Conservation (phyloP, 2,113 vertebrate genomes). For the Tautogolabrus adspersus region DNA sequence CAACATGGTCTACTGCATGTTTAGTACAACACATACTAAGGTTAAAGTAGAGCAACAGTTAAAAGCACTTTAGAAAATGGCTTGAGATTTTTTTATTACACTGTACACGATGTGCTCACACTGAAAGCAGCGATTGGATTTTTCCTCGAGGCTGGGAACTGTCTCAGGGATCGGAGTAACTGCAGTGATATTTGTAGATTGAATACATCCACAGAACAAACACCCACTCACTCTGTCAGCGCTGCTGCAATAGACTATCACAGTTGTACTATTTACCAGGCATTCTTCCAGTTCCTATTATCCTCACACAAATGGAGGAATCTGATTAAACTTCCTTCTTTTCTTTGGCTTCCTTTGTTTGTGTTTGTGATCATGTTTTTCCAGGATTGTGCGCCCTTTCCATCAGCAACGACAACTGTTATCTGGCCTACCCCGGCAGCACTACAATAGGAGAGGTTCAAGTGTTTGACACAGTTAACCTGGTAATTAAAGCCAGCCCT, state of each 20-base stretch:
- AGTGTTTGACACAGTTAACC: constrained; percentile 97
- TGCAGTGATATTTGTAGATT: not conserved
- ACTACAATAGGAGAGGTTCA: constrained; percentile 98
- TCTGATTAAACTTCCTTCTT: not conserved
- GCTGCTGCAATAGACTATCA: not conserved
- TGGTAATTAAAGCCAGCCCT: constrained; percentile 82
- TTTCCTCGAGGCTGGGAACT: not conserved
- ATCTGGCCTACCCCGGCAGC: constrained; percentile 96
- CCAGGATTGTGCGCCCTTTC: constrained; percentile 91
- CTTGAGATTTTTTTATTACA: too few relatives aligned
- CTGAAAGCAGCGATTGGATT: not conserved
- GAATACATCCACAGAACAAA: not conserved
- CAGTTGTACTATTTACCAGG: not conserved
- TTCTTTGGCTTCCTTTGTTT: not conserved
- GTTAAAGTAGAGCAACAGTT: too few relatives aligned
- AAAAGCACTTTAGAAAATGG: too few relatives aligned
- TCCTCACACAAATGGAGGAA: not conserved
- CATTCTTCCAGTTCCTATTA: not conserved
- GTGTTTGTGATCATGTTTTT: not conserved
- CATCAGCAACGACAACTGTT: constrained; percentile 98
- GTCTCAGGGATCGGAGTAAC: not conserved
- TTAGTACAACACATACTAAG: too few relatives aligned
- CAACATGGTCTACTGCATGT: not conserved
- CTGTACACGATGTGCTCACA: not conserved
- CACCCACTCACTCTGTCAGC: not conserved